Percentiles rank a stretch among this genome's conserved stretches.
Evolutionary conservation across 2,113 vertebrate genomes (phyloP).

Genomic region (Corapipo altera): DNA sequence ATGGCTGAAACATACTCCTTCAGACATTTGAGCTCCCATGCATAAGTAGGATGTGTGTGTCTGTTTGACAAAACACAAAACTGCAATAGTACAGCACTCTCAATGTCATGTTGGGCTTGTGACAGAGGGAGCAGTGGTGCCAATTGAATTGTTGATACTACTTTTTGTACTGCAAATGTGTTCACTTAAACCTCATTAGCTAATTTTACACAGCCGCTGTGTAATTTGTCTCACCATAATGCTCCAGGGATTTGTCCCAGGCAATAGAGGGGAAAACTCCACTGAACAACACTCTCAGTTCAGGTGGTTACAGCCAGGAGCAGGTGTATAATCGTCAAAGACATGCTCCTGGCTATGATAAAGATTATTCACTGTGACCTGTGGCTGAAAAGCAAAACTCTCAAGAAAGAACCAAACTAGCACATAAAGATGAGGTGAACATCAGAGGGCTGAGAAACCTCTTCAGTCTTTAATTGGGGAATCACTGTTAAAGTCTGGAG

Average conservation of each 20-base stretch:
- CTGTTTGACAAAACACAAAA: background rate
- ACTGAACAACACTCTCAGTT: background rate
- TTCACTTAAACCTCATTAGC: background rate
- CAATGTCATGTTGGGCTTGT: background rate
- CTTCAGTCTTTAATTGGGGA: background rate
- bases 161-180: background rate
- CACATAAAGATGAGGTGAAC: background rate
- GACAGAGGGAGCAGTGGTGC: background rate
- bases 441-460: background rate
- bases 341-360: background rate
- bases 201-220: background rate
- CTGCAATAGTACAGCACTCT: background rate
- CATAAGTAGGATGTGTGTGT: background rate
- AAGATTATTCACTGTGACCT: background rate
- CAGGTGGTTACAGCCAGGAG: background rate
- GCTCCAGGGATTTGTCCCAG: background rate
- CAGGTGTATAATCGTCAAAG: background rate
- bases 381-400: background rate
- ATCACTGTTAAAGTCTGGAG: background rate
- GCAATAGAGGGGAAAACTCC: background rate
- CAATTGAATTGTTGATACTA: background rate
- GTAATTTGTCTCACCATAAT: background rate
- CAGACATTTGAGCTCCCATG: background rate
- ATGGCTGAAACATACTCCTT: background rate
- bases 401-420: background rate